Evolutionary conservation across 2,797 vertebrate genomes (phyloP), one percentile per base, ranked within the genome.

Genomic region (Tangara arthus): DNA sequence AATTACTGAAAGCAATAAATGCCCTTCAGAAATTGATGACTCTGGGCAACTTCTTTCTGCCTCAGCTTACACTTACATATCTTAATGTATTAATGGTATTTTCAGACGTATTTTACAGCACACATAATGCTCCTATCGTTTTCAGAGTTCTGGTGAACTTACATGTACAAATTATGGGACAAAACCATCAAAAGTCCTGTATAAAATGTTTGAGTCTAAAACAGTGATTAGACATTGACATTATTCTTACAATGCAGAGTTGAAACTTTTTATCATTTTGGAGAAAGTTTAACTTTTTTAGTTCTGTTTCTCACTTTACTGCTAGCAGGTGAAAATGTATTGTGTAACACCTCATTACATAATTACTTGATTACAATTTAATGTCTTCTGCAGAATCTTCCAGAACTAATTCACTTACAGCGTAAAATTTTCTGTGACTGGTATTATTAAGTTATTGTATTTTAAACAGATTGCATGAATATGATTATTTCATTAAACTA

Each of bases 401-500:
- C 77, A 91, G 76, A 70, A 87, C 22, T 78, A 95, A 92, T 81
- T 42, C 44, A 71, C 65, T 91, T 87, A 56, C 3, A 70, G 56
- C 28, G 50, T 78, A 83, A 94, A 87, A 55, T 41, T 94, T 85
- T 66, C 42, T 76, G 46, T 59, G 84, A 50, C 79, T 73, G 8
- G 13, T 55, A 64, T 85, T 91, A 87, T 92, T 82, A 95, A 66
- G 66, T 93, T 94, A 91, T n/a, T 89, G 28, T 75, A 89, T 91
- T 97, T 95, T 81, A 93, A 96, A 95, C 32, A 76, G 78, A 87
- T 91, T 94, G 52, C 37, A 37, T 66, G 50, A 49, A 64, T 86
- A 87, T 78, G 44, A 97, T 96, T 95, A 95, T 95, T 97, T 92
- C 75, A 96, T 96, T 94, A 93, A 96, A 59, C 37, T 80, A 56